Percentiles rank a stretch among this genome's conserved stretches.
phyloP scores from a whole-genome alignment of 2,797 vertebrate species.

The Picus viridis region DNA sequence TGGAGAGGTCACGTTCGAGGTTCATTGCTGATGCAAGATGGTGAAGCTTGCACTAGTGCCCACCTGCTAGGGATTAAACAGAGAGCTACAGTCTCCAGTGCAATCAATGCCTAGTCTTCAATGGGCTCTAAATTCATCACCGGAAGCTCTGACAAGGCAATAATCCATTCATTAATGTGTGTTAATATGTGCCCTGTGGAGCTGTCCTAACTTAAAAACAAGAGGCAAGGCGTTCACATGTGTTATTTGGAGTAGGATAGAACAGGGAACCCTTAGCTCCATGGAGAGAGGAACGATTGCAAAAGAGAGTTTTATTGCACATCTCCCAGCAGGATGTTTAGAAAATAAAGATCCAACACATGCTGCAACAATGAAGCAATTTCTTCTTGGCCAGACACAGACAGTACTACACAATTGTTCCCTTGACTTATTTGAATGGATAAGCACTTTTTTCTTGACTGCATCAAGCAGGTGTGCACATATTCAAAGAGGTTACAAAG shows the following conservation, averaged over 20 bases:
- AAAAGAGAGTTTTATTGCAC: constrained; percentile 55
- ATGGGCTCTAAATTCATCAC: constrained; percentile 63
- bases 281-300: constrained; percentile 36
- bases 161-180: constrained; percentile 68
- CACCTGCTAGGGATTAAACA: constrained; percentile 77
- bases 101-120: constrained; percentile 58
- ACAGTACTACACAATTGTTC: constrained; percentile 25
- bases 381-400: constrained; percentile 58
- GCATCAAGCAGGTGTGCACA: not conserved
- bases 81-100: constrained; percentile 60
- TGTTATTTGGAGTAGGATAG: constrained; percentile 51
- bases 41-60: constrained; percentile 57
- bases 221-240: constrained; percentile 17
- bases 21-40: constrained; percentile 72
- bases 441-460: constrained; percentile 29
- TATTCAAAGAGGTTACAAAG: not conserved
- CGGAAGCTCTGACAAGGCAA: constrained; percentile 53
- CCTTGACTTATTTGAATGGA: constrained; percentile 51
- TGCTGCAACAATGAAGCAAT: constrained; percentile 60
- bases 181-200: constrained; percentile 57
- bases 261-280: constrained; percentile 6
- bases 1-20: constrained; percentile 64
- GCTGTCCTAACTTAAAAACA: constrained; percentile 61
- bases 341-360: constrained; percentile 64
- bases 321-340: constrained; percentile 53